Percentiles rank a stretch among this genome's conserved stretches.
Conservation (phyloP, 2,113 vertebrate genomes). For the Porphyrio hochstetteri region DNA sequence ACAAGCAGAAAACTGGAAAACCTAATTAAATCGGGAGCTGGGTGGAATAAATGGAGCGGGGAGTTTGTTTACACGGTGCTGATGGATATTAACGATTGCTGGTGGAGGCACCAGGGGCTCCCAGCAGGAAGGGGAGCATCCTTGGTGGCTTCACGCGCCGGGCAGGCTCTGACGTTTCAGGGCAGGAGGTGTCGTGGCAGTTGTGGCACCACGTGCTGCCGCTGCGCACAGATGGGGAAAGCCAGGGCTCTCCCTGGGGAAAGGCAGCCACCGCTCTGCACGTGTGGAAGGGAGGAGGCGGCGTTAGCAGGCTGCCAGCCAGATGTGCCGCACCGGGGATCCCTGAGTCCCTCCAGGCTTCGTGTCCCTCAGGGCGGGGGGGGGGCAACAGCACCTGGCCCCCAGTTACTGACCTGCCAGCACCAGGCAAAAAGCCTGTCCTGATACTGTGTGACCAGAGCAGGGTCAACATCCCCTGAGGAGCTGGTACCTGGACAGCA, state of each 20-base stretch:
- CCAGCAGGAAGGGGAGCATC: background rate
- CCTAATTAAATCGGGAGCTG: conserved; percentile 82
- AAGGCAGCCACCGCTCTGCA: rapidly evolving
- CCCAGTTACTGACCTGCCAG: background rate
- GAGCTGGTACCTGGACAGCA: background rate
- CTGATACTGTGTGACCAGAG: rapidly evolving
- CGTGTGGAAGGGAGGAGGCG: rapidly evolving
- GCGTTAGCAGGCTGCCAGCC: background rate
- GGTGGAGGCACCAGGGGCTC: conserved; percentile 13
- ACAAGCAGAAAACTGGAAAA: conserved; percentile 76
- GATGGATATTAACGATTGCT: conserved; percentile 71
- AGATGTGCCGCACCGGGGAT: background rate
- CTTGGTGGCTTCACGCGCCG: rapidly evolving
- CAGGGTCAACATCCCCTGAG: rapidly evolving
- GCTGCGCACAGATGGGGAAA: background rate
- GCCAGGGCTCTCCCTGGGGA: background rate
- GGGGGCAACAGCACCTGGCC: background rate
- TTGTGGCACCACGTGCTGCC: background rate
- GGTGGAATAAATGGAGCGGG: conserved; percentile 77
- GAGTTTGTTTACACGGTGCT: conserved; percentile 72
- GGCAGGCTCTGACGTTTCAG: background rate
- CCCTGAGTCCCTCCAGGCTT: background rate
- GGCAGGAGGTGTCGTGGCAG: background rate
- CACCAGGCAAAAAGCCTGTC: rapidly evolving
- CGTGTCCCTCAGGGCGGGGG: rapidly evolving